These are phyloP conservation scores for Lasioglossum oenotherae DNA, from an alignment of 2,888 invertebrate genomes.

Conservation along the genomic window DNA sequence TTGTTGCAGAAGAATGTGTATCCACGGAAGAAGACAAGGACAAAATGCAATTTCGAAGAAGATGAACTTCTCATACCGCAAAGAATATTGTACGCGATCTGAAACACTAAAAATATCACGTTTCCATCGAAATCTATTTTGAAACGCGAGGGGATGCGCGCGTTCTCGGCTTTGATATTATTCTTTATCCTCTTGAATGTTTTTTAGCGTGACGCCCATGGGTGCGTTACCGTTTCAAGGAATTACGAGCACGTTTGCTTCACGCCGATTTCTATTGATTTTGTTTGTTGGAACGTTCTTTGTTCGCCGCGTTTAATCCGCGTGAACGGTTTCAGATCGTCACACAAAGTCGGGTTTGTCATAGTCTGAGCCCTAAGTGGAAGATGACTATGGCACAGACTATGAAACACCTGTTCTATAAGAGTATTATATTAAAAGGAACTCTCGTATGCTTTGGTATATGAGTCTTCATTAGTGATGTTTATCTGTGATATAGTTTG, in stretches of 20 bases:
- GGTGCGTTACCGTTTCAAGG: background rate
- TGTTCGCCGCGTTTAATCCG: constrained; percentile 14
- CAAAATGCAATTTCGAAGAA: constrained; percentile 57
- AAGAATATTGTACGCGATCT: constrained; percentile 62
- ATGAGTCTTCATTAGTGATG: constrained; percentile 19
- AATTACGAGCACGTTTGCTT: constrained; percentile 7
- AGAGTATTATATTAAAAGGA: constrained; percentile 14
- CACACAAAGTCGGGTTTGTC: constrained; percentile 43
- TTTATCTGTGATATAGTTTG: constrained; percentile 38
- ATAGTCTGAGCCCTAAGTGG: constrained; percentile 39
- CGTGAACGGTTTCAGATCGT: constrained; percentile 55
- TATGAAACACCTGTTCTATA: constrained; percentile 36
- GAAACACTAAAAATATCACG: constrained; percentile 54
- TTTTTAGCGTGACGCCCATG: background rate
- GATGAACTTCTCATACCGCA: constrained; percentile 58
- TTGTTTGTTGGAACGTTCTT: background rate
- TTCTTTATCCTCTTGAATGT: background rate
- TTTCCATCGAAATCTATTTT: constrained; percentile 36
- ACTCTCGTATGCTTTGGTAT: constrained; percentile 19
- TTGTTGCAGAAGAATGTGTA: constrained; percentile 64
- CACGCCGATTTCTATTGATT: background rate
- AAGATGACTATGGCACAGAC: constrained; percentile 34
- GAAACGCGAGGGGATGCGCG: constrained; percentile 26
- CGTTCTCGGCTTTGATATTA: constrained; percentile 12
- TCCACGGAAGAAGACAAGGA: constrained; percentile 55